Conservation (phyloP, 2,113 vertebrate species). For the Marmota flaviventris region DNA sequence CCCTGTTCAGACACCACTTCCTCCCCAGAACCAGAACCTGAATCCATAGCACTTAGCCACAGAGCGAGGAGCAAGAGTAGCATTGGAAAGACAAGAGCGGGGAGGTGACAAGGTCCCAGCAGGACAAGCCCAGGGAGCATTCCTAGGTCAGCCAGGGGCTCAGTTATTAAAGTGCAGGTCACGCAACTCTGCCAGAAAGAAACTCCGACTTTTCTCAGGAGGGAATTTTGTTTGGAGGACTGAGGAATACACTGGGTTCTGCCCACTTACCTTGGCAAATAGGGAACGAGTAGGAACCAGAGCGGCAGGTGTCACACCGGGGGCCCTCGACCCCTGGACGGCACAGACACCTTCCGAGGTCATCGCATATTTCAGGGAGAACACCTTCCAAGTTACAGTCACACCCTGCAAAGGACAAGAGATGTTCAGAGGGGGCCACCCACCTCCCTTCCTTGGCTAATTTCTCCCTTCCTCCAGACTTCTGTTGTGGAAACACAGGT, state of each 20-base stretch:
- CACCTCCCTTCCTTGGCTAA: background rate
- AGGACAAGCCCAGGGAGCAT: background rate
- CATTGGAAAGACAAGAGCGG: background rate
- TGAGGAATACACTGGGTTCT: fast-evolving
- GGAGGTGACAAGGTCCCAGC: background rate
- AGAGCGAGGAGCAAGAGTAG: background rate
- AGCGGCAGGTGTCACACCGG: slow-evolving; percentile 90
- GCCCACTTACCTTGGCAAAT: slow-evolving; percentile 90
- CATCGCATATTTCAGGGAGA: slow-evolving; percentile 86
- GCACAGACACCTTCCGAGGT: slow-evolving; percentile 91
- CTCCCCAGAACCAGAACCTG: background rate
- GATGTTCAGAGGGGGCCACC: slow-evolving; percentile 36
- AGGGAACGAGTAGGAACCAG: slow-evolving; percentile 91
- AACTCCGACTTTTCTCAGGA: background rate
- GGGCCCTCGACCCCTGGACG: slow-evolving; percentile 87
- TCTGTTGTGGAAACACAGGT: background rate
- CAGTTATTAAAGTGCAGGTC: background rate
- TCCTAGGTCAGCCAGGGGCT: background rate
- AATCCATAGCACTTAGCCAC: background rate
- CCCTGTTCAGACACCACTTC: background rate
- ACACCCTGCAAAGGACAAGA: slow-evolving; percentile 88
- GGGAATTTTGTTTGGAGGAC: too few species aligned
- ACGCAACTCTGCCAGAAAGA: background rate
- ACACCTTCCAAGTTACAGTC: slow-evolving; percentile 90
- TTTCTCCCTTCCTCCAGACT: background rate